phyloP scores from a whole-genome alignment of 2,113 vertebrate genomes.

The Coryphaenoides rupestris region DNA sequence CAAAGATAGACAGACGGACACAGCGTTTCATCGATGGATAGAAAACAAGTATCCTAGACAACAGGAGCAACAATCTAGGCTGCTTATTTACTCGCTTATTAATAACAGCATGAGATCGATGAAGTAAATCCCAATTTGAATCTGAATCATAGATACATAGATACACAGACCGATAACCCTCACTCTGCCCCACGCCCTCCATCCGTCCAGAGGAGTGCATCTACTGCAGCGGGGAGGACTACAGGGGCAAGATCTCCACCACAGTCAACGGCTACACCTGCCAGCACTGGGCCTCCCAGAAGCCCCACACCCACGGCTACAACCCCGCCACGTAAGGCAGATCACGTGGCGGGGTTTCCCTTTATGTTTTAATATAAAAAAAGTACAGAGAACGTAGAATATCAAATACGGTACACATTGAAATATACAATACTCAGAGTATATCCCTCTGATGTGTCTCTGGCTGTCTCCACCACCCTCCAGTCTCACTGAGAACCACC shows the following conservation, averaged over 20 bases:
- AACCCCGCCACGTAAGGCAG: conserved; percentile 70
- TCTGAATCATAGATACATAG: not conserved
- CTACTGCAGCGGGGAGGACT: conserved; percentile 87
- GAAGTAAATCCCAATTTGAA: no score
- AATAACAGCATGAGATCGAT: no score
- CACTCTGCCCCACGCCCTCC: not conserved
- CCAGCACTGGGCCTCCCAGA: conserved; percentile 83
- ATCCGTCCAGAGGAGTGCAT: conserved; percentile 79
- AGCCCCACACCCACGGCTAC: conserved; percentile 86
- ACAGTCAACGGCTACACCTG: conserved; percentile 71
- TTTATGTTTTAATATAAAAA: no score
- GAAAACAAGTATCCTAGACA: no score
- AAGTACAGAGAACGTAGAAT: no score
- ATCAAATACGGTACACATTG: no score
- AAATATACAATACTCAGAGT: no score
- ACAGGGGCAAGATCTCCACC: conserved; percentile 79
- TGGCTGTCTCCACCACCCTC: conserved; percentile 38
- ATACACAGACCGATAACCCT: not conserved
- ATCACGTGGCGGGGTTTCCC: no score
- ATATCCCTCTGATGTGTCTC: no score
- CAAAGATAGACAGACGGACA: not conserved
- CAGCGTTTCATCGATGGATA: no score
- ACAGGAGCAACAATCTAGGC: no score
- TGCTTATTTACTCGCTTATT: no score
- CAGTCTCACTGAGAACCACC: conserved; percentile 86